Conservation (phyloP, 2,797 vertebrate genomes). For the Liasis olivaceus region DNA sequence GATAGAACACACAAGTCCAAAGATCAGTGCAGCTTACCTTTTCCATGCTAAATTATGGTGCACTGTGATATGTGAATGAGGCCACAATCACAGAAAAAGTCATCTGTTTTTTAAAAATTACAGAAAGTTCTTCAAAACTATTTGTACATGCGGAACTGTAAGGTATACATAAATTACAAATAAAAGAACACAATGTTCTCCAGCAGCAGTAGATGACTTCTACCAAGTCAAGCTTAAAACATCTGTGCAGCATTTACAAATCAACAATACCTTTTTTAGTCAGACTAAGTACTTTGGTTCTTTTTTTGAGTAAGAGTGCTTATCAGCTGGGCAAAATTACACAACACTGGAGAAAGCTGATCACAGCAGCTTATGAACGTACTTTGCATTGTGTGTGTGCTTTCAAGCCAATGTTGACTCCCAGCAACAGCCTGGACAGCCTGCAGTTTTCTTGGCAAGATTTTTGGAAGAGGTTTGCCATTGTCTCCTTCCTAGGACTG, state of each 20-base stretch:
- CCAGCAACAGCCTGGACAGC: neutral
- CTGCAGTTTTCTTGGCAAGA: neutral
- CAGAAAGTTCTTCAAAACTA: neutral
- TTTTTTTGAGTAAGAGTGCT: neutral
- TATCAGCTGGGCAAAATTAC: neutral
- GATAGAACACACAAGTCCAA: neutral
- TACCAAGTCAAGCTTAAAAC: neutral
- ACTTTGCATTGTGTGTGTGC: slow-evolving; percentile 18
- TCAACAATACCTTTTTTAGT: neutral
- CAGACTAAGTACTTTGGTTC: neutral
- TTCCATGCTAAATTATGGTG: neutral
- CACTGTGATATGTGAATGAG: neutral
- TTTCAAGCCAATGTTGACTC: neutral
- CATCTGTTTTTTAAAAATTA: neutral
- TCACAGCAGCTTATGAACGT: neutral
- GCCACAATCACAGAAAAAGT: neutral
- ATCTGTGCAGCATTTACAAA: neutral
- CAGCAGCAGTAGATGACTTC: neutral
- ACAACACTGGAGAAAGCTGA: neutral
- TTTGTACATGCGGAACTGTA: neutral
- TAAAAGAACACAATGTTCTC: neutral
- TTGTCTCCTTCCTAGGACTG: neutral
- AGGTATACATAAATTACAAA: slow-evolving; percentile 10
- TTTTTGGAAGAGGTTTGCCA: neutral
- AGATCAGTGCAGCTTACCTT: neutral